These are phyloP conservation scores for Epiperipatus broadwayi DNA, from an alignment of 2,888 invertebrate genomes.

Conservation along the genomic window DNA sequence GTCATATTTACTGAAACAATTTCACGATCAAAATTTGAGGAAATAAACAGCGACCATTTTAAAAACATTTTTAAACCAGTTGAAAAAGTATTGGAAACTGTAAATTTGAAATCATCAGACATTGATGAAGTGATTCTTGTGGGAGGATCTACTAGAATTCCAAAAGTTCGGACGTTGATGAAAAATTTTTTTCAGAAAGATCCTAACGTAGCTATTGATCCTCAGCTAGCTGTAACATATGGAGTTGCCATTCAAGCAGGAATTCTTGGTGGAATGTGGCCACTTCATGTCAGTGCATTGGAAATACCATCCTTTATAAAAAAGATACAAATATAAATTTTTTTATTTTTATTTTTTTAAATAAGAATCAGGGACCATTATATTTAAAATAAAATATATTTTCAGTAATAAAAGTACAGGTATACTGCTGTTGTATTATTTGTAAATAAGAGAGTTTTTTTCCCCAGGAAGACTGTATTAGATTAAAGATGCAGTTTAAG, in stretches of 20 bases:
- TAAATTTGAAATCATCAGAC: constrained; percentile 23
- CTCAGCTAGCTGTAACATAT: constrained; percentile 33
- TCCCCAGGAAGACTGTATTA: too few relatives aligned
- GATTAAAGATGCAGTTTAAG: too few relatives aligned
- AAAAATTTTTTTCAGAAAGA: constrained; percentile 28
- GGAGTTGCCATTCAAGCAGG: constrained; percentile 35
- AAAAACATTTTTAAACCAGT: constrained; percentile 30
- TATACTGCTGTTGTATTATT: too few relatives aligned
- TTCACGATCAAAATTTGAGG: constrained; percentile 29
- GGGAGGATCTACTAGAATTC: constrained; percentile 34
- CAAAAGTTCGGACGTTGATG: constrained; percentile 29
- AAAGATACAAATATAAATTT: too few relatives aligned
- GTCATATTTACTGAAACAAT: constrained; percentile 24
- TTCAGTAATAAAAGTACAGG: too few relatives aligned
- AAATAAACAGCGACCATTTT: constrained; percentile 30
- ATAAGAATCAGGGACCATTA: too few relatives aligned
- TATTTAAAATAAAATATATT: too few relatives aligned
- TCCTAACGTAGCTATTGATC: constrained; percentile 28
- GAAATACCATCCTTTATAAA: constrained; percentile 19
- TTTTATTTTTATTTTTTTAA: too few relatives aligned
- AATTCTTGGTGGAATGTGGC: constrained; percentile 35
- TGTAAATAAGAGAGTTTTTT: too few relatives aligned
- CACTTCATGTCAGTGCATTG: constrained; percentile 31
- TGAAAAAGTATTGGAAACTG: constrained; percentile 27
- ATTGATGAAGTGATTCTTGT: constrained; percentile 35